Evolutionary conservation across 2,888 invertebrate species (phyloP).

Genomic region (Limnephilus auricula): DNA sequence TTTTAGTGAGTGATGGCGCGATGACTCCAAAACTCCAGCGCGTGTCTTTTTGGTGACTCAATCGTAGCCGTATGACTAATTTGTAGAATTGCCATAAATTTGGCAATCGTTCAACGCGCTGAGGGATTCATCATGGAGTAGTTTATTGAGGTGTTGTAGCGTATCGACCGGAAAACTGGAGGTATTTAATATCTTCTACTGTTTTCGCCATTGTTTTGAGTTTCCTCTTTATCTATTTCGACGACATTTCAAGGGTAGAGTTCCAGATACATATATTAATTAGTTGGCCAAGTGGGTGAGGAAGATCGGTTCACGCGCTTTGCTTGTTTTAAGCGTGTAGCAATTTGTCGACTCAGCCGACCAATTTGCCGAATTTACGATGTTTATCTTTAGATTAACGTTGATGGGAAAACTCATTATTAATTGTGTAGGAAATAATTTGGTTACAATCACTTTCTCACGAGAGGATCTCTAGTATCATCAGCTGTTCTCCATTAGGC

Average conservation of each 20-base stretch:
- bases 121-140: constrained; percentile 15
- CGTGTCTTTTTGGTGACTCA: constrained; percentile 12
- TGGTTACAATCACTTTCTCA: constrained; percentile 42
- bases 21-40: not conserved
- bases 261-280: constrained; percentile 60
- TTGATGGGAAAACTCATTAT: constrained; percentile 33
- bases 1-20: not conserved
- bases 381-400: constrained; percentile 22
- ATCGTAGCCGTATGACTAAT: constrained; percentile 25
- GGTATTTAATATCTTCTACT: constrained; percentile 28
- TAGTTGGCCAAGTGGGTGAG: not conserved
- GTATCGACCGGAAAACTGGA: constrained; percentile 16
- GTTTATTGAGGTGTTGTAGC: not conserved
- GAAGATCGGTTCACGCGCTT: constrained; percentile 20
- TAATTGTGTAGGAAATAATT: constrained; percentile 24
- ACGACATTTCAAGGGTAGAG: constrained; percentile 55
- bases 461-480: constrained; percentile 34
- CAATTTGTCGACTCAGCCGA: constrained; percentile 34
- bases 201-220: constrained; percentile 48
- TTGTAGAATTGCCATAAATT: constrained; percentile 3
- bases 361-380: constrained; percentile 25
- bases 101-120: constrained; percentile 16
- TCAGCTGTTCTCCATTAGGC: constrained; percentile 23
- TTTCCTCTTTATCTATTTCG: constrained; percentile 47
- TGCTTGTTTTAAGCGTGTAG: not conserved